Base-by-base conservation (phyloP, 2,797 vertebrate genomes). In the Cuculus canorus region DNA sequence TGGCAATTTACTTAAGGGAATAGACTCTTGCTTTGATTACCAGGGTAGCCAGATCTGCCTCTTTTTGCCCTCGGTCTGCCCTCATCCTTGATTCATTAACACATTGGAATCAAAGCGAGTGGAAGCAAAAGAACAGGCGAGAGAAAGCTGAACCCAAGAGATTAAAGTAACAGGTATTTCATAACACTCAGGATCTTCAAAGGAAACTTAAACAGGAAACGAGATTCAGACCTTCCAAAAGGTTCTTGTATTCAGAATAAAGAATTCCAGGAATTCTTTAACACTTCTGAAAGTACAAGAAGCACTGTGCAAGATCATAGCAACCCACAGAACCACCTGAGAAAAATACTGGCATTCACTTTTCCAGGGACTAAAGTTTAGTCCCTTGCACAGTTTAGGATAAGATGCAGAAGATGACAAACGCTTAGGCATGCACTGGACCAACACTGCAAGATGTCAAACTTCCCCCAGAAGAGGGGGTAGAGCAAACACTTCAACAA, bases 51-150 rank as follows among this genome's bases (percentile, higher is more conserved):
- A 66, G 68, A 73, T 64, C 69, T 54, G 22, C 60, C 47, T 71
- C 66, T 52, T 52, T 65, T 60, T 84, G 83, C 77, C 76, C 82
- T 79, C 59, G 63, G 23, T 82, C 77, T 91, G 68, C 80, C 69
- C 27, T 78, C 35, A 60, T 83, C 45, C 75, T 89, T 80, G 78
- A 69, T 57, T 96, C 83, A 95, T 94, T 96, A 96, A 92, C 78
- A 47, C 35, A 64, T 18, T 64, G 82, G 25, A 18, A 89, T 72
- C 41, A 87, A 94, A 64, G 56, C 60, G 88, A 91, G 17, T 1
- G 3, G 60, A 87, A 96, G 75, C 30, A 79, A 87, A 93, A 57
- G 35, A 91, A 87, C 21, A 90, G n/a, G 41, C 69, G 59, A 77
- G 59, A 77, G 35, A 71, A 92, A 96, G 82, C 27, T 11, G 56